Conservation (phyloP, 2,888 invertebrate species). For the Neoascia interrupta region DNA sequence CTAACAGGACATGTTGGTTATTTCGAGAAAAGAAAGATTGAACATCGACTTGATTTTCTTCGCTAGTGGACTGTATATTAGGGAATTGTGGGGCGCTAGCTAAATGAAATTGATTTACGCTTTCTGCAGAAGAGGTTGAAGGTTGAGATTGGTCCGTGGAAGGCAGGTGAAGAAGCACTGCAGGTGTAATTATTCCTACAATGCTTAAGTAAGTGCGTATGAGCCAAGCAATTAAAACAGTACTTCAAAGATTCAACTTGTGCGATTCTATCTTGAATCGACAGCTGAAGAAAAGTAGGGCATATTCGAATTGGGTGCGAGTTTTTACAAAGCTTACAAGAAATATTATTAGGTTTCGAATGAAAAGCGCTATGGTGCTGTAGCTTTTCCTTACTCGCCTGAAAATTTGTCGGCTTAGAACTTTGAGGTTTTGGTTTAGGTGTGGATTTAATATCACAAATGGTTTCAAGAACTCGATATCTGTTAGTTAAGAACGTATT, state of each 20-base stretch:
- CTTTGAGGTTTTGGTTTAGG: not conserved
- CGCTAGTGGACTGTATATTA: slow-evolving; percentile 7
- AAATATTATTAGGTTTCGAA: not conserved
- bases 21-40: slow-evolving; percentile 8
- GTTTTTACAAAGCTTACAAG: not conserved
- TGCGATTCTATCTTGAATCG: not conserved
- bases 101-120: not conserved
- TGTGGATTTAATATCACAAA: not conserved
- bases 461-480: not conserved
- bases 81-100: too few species aligned
- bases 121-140: not conserved
- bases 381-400: not conserved
- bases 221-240: not conserved
- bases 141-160: not conserved
- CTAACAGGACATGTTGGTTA: not conserved
- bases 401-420: not conserved
- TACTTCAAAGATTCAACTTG: not conserved
- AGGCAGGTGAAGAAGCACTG: not conserved
- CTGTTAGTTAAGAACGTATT: not conserved
- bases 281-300: not conserved
- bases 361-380: slow-evolving; percentile 5
- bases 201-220: not conserved
- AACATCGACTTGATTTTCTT: not conserved
- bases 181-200: not conserved
- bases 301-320: not conserved